These are phyloP conservation scores for Thaumatotibia leucotreta DNA, from an alignment of 1,140 invertebrate species.

Conservation along the genomic window DNA sequence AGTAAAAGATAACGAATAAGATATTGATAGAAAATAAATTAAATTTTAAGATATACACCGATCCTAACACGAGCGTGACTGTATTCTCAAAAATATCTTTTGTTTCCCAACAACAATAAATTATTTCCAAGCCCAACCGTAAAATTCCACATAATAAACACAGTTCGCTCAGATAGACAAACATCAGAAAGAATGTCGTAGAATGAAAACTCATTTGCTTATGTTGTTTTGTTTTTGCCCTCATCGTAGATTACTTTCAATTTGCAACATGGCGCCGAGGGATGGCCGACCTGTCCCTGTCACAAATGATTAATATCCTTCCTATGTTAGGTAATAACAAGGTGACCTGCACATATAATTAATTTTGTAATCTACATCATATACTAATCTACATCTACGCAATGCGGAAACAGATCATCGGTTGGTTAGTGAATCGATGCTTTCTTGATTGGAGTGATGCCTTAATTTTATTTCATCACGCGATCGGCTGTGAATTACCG, in stretches of 20 bases:
- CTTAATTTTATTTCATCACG: constrained; percentile 42
- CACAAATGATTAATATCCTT: neutral
- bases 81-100: constrained; percentile 3
- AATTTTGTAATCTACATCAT: neutral
- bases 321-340: neutral
- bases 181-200: neutral
- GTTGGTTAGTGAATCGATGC: constrained; percentile 2
- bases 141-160: constrained; percentile 2
- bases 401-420: constrained; percentile 37
- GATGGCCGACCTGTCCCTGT: neutral
- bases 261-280: neutral
- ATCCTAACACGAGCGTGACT: neutral
- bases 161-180: neutral
- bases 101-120: constrained; percentile 8
- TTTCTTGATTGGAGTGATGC: constrained; percentile 27
- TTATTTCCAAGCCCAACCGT: neutral
- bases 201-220: neutral
- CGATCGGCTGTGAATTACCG: constrained; percentile 40
- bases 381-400: too few species aligned
- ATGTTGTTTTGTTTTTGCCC: neutral
- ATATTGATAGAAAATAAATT: too few species aligned
- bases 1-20: too few species aligned
- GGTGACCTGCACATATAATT: neutral
- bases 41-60: neutral
- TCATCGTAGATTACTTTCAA: neutral